Percentiles rank a stretch among this genome's conserved stretches.
These are phyloP conservation scores for Prochilodus magdalenae DNA, from an alignment of 2,113 vertebrate species.

Conservation along the genomic window DNA sequence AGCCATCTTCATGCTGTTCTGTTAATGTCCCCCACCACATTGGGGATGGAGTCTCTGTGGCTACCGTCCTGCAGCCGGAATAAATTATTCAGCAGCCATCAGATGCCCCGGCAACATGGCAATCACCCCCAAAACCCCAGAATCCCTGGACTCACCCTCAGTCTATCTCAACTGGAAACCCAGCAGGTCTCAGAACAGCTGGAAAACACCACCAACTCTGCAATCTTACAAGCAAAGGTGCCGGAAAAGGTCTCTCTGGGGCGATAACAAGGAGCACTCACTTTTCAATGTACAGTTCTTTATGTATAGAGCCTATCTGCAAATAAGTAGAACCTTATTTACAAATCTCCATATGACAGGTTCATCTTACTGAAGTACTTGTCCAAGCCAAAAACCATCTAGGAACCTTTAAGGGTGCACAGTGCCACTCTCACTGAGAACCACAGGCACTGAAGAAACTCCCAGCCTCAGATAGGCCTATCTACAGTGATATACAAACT, in stretches of 20 bases:
- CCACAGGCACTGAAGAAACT: neutral
- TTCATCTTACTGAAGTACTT: neutral
- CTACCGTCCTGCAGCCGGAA: conserved; percentile 69
- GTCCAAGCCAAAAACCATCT: neutral
- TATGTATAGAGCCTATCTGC: neutral
- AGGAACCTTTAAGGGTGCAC: conserved; percentile 26
- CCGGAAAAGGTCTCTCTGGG: no score
- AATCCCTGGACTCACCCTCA: neutral
- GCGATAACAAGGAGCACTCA: no score
- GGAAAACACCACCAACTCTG: neutral
- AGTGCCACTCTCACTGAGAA: conserved; percentile 33
- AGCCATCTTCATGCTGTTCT: conserved; percentile 52
- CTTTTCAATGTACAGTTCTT: no score
- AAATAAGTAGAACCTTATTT: neutral
- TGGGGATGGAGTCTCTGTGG: conserved; percentile 67
- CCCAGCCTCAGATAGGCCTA: conserved; percentile 68
- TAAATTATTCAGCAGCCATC: conserved; percentile 79
- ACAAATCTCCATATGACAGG: neutral
- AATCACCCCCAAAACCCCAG: conserved; percentile 61
- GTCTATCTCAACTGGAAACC: neutral
- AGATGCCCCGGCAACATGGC: conserved; percentile 72
- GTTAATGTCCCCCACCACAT: conserved; percentile 68
- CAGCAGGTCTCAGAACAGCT: conserved; percentile 57
- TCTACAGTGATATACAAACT: conserved; percentile 73
- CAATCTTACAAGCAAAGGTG: neutral